Base-by-base conservation (phyloP, 1,140 invertebrate genomes). In the Achatina immaculata region DNA sequence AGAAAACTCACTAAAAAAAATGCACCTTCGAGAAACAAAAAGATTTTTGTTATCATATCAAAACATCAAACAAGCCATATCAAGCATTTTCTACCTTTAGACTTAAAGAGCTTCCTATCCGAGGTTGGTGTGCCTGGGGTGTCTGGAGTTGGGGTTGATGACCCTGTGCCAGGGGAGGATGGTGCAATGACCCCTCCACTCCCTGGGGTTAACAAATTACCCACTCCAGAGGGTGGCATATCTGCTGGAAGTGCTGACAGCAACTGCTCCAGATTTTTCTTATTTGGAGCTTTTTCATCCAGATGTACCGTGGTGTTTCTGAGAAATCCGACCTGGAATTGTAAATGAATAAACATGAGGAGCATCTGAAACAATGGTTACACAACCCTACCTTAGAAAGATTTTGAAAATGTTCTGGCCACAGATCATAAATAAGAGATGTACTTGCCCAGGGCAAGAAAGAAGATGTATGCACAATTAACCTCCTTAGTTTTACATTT, bases 261-360 rank as follows among this genome's bases (percentile, higher is more conserved):
- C 34, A 91, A 72, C 19, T 87, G 85, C 74, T 90, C 89, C 42
- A 92, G 72, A 40, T 79, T 88, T 83, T 91, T 92, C 71, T 87
- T 89, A 21, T 90, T 85, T n/a, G 88, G 74, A 1, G 81, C 73
- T 75, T 87, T 87, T 34, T 89, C 89, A 65, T 86, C 87, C 79
- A 86, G 82, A 75, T 74, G 76, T 24, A 71, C 40, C 19, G 85
- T 69, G 58, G 93, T 89, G 74, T 88, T 88, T 84, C 92, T 92
- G 16, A 94, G 83, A 84, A 93, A 93, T 1, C 85, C 85, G 16
- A 93, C 86, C 93, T 93, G 83, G 68, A 85, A 83, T 55, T 78
- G 48, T 36, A 77, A 62, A 65, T 40, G 4, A 65, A 77, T 51
- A 48, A 34, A 21, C 28, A 36, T 51, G 28, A n/a, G n/a, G 14